These are phyloP conservation scores for Aldrovandia affinis DNA, from an alignment of 2,797 vertebrate species.

Conservation along the genomic window DNA sequence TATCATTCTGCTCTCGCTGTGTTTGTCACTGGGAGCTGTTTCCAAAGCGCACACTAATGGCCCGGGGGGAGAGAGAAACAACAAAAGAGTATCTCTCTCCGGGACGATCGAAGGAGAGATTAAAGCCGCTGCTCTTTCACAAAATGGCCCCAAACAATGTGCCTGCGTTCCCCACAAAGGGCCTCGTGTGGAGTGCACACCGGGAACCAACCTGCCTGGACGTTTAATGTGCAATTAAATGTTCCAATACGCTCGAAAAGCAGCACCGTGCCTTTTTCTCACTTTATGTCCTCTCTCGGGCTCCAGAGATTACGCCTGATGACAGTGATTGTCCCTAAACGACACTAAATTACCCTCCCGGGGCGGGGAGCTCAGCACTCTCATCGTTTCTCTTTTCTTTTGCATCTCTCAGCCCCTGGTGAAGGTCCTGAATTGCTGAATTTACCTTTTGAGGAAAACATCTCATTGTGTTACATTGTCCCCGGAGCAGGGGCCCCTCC, in stretches of 20 bases:
- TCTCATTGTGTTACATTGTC: constrained; percentile 1
- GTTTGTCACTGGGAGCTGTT: background rate
- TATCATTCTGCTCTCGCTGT: no score
- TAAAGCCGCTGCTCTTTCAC: background rate
- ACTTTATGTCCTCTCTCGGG: constrained; percentile 3
- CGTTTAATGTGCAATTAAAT: background rate
- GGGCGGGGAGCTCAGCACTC: background rate
- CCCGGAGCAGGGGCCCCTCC: background rate
- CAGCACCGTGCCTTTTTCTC: background rate
- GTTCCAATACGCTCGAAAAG: constrained; percentile 8
- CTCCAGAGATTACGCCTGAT: constrained; percentile 11
- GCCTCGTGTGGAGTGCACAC: background rate
- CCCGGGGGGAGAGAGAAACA: background rate
- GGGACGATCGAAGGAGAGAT: background rate
- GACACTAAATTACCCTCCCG: constrained; percentile 13
- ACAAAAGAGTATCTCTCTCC: background rate
- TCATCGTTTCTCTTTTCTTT: background rate
- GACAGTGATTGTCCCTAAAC: constrained; percentile 8
- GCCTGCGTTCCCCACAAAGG: constrained; percentile 19
- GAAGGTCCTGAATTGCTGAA: background rate
- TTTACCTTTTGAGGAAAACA: constrained; percentile 20
- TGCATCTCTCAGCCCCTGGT: background rate
- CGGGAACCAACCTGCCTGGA: background rate
- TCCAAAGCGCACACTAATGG: background rate
- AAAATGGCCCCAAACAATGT: constrained; percentile 14